Evolutionary conservation across 2,888 invertebrate genomes (phyloP).

Genomic region (Tolmerus cingulatus): DNA sequence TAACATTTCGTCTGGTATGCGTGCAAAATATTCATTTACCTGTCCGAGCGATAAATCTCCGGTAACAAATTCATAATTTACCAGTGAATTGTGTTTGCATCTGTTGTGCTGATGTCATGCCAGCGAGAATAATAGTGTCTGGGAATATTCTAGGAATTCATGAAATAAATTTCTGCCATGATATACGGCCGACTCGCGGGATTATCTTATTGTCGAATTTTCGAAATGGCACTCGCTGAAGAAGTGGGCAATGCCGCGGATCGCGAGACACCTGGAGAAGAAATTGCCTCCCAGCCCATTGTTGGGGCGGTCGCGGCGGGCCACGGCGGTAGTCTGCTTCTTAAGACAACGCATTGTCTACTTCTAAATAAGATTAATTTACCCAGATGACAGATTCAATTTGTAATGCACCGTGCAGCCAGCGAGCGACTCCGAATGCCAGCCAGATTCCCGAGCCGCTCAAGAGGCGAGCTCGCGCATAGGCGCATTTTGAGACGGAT

Average conservation of each 20-base stretch:
- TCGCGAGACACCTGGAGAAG: conserved; percentile 17
- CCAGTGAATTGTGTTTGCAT: conserved; percentile 37
- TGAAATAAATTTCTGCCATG: conserved; percentile 34
- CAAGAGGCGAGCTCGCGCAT: background rate
- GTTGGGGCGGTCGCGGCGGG: background rate
- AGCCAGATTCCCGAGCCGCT: background rate
- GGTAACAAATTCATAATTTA: conserved; percentile 40
- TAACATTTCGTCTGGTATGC: conserved; percentile 37
- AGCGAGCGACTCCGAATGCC: background rate
- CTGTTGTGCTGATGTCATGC: conserved; percentile 37
- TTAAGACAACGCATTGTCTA: conserved; percentile 11
- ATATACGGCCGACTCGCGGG: conserved; percentile 28
- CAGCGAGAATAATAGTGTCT: conserved; percentile 29
- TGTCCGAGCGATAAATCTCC: conserved; percentile 32
- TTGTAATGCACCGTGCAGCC: background rate
- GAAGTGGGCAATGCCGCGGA: background rate
- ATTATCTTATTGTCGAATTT: conserved; percentile 36
- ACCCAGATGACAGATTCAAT: conserved; percentile 24
- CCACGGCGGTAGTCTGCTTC: background rate
- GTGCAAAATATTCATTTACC: conserved; percentile 36
- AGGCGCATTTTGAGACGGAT: background rate
- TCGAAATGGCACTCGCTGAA: conserved; percentile 8
- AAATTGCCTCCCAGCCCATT: conserved; percentile 20
- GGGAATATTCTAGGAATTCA: conserved; percentile 35
- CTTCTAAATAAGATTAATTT: conserved; percentile 27